Base-by-base conservation (phyloP, 1,140 invertebrate genomes). In the Halyomorpha halys region DNA sequence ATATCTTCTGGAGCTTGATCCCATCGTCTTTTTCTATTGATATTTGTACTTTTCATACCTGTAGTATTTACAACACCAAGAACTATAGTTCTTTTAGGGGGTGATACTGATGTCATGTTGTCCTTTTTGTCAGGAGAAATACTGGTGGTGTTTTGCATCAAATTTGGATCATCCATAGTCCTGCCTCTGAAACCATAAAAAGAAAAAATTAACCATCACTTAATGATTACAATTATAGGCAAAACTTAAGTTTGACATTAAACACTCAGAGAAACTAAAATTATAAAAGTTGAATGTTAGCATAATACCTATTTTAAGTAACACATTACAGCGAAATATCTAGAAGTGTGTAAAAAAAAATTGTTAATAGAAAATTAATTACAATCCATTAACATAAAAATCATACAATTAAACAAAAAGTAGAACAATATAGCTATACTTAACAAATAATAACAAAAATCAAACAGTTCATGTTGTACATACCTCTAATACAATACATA, bases 11-110 rank as follows among this genome's bases (percentile, higher is more conserved):
- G 63, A 15, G 47, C 27, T 39, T 67, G 66, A 44, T 67, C 66
- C 66, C 66, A 67, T 47, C 66, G 53, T 27, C 66, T 59, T 47
- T 67, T 67, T 30, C 66, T 60, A 34, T 61, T 63, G 6, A 61
- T 54, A 23, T 45, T 66, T 11, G 45, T 44, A 44, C 62, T 56
- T 39, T 67, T 67, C 21, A 67, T 67, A 5, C 59, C 60, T 15
- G 62, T 14, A 14, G 63, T 60, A 61, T 67, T 53, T 18, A 67
- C 66, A 27, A 67, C 60, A 18, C 66, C 66, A 13, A 67, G 30
- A 11, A 67, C 59, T 30, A 67, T 51, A 9, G 45, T 39, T 39
- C 56, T 64, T 56, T 56, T 56, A 23, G 53, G 23, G 15, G 53
- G 53, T 27, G 53, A 56, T 23, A 56, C 23, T 56, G 53, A 56